A percentile compares a stretch with the other conserved stretches of the same genome.
phyloP scores from a whole-genome alignment of 1,140 invertebrate genomes.

The Hyles vespertilio region DNA sequence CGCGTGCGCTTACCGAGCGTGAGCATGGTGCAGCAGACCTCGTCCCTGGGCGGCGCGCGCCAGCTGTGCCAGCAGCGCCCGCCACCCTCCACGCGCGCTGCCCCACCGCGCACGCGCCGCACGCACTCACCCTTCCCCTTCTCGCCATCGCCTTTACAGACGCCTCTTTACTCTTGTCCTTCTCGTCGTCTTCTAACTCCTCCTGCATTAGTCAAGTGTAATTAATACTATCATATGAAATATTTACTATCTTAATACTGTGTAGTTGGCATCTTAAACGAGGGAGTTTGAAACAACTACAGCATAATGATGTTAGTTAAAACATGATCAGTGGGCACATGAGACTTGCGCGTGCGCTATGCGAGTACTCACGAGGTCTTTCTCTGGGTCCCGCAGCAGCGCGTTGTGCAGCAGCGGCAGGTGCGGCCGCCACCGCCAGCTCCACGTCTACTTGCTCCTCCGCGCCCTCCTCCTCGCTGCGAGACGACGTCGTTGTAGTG shows the following conservation, averaged over 20 bases:
- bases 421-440: slow-evolving; percentile 52
- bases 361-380: neutral
- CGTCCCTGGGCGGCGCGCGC: slow-evolving; percentile 80
- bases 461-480: slow-evolving; percentile 6
- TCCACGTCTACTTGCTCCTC: slow-evolving; percentile 34
- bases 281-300: no score
- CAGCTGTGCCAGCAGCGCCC: slow-evolving; percentile 83
- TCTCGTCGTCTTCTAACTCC: no score
- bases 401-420: slow-evolving; percentile 59
- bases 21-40: slow-evolving; percentile 73
- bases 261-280: no score
- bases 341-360: neutral
- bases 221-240: no score
- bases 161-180: no score
- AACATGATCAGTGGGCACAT: neutral
- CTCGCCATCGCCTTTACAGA: no score
- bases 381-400: slow-evolving; percentile 29
- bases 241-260: no score
- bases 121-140: neutral
- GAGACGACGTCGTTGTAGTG: no score
- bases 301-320: no score
- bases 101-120: slow-evolving; percentile 74
- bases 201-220: no score
- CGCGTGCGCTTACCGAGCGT: slow-evolving; percentile 38
- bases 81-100: slow-evolving; percentile 68